Percentiles rank a stretch among this genome's conserved stretches.
Conservation (phyloP, 2,888 invertebrate genomes). For the Ptilodon capucinus region DNA sequence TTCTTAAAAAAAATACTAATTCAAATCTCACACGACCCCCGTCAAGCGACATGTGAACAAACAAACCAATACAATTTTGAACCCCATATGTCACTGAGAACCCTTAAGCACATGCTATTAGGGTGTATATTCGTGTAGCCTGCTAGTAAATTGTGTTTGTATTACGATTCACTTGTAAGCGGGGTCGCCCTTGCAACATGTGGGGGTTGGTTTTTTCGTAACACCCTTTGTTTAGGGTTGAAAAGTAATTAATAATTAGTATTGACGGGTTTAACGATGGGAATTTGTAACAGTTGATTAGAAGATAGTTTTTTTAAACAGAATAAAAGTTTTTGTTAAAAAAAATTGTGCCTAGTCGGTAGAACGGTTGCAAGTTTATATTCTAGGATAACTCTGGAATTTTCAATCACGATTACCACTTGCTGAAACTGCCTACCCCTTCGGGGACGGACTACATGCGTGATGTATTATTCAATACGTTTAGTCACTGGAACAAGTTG, state of each 20-base stretch:
- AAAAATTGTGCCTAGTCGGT: no score
- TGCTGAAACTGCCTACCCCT: no score
- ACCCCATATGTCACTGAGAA: conserved; percentile 1
- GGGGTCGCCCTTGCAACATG: conserved; percentile 70
- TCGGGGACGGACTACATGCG: no score
- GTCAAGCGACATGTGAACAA: conserved; percentile 72
- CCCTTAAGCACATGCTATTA: conserved; percentile 23
- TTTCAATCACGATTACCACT: no score
- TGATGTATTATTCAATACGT: no score
- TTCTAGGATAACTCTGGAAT: no score
- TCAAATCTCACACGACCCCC: conserved; percentile 61
- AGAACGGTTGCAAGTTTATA: no score
- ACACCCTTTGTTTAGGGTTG: conserved; percentile 60
- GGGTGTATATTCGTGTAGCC: conserved; percentile 25
- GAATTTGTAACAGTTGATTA: conserved; percentile 4
- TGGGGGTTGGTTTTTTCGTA: conserved; percentile 58
- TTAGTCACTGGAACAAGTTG: no score
- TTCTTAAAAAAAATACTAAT: conserved; percentile 43
- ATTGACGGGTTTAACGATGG: conserved; percentile 41
- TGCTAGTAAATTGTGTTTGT: conserved; percentile 30
- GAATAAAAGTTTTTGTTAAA: no score
- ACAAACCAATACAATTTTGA: conserved; percentile 42
- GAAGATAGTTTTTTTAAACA: no score
- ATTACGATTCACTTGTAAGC: conserved; percentile 69
- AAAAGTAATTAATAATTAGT: conserved; percentile 44